These are phyloP conservation scores for Copsychus sechellarum DNA, from an alignment of 2,113 vertebrate species.

Conservation along the genomic window DNA sequence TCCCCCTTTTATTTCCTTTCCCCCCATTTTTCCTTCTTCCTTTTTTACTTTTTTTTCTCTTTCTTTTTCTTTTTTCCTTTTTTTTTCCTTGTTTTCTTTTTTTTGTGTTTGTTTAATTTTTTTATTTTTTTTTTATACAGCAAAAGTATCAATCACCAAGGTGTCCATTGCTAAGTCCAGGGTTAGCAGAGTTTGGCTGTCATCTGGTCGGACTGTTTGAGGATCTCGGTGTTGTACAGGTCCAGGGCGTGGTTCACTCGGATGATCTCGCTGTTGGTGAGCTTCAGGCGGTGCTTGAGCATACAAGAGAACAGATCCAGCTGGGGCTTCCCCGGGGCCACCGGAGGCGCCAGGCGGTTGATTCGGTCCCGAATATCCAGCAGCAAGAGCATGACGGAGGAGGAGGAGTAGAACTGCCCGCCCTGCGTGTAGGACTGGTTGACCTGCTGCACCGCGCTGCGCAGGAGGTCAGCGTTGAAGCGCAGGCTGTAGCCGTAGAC, in stretches of 20 bases:
- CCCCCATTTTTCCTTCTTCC: slow-evolving; percentile 24
- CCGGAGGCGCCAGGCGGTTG: slow-evolving; percentile 93
- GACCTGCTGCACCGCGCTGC: slow-evolving; percentile 96
- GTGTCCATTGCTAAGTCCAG: slow-evolving; percentile 62
- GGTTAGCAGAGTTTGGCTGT: slow-evolving; percentile 97
- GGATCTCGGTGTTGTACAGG: slow-evolving; percentile 98
- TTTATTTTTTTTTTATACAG: slow-evolving; percentile 60
- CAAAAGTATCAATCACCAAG: slow-evolving; percentile 70
- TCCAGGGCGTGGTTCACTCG: slow-evolving; percentile 97
- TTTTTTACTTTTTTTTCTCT: background rate
- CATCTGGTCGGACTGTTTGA: slow-evolving; percentile 98
- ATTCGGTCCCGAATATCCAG: slow-evolving; percentile 98
- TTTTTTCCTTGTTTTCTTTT: slow-evolving; percentile 13
- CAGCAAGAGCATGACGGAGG: slow-evolving; percentile 95
- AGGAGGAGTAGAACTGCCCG: slow-evolving; percentile 95
- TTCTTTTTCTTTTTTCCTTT: background rate
- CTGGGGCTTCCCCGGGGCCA: slow-evolving; percentile 93
- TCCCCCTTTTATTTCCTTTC: background rate
- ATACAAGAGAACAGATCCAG: slow-evolving; percentile 99
- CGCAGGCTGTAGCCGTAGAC: slow-evolving; percentile 97
- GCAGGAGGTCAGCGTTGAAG: slow-evolving; percentile 93
- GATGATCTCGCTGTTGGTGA: slow-evolving; percentile 99
- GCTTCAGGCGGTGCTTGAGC: slow-evolving; percentile 97
- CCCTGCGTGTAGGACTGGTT: slow-evolving; percentile 98
- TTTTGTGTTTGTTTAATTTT: background rate